Evolutionary conservation across 2,888 invertebrate species (phyloP), one percentile per base, ranked within the genome.

Genomic region (Pollenia labialis): DNA sequence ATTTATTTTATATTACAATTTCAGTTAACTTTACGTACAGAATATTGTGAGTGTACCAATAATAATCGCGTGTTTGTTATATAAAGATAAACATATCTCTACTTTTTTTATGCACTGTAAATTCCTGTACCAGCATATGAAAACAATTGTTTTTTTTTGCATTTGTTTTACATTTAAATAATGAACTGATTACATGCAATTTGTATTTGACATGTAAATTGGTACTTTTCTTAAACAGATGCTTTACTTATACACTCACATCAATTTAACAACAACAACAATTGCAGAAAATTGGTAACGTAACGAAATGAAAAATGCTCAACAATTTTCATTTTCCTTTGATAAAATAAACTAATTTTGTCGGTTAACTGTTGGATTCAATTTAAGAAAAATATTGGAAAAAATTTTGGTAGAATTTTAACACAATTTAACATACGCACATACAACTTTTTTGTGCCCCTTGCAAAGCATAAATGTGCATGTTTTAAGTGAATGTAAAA

Each of bases 151-250:
- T 4, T 32, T 32, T 32, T 6, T 32, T 6, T 32, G n/a, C 62
- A 44, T 64, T 44, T 44, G 46, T 46, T 32, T 42, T 16, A 32
- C 50, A 60, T 60, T 58, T 40, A 42, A 42, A 52, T 50, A 76
- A 52, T 11, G 14, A 58, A 46, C 16, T 68, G 77, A 68, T 68
- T 68, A 16, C 32, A 7, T 77, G 48, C 56, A 64, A 76, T 76
- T 54, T 76, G 32, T 40, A 40, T 68, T 77, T 68, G 54, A 68
- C 77, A 58, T 40, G 16, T 16, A 66, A 77, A 77, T 56, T 77
- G 54, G 23, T 32, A 68, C 11, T 56, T 68, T 64, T 56, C 64
- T 54, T 7, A 52, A 72, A 44, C 68, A 68, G 68, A 68, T 48
- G 50, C 48, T 68, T 32, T n/a, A 9, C 8, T 0, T 0, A n/a